A percentile compares a stretch with the other conserved stretches of the same genome.
phyloP scores from a whole-genome alignment of 2,888 invertebrate species.

The Heliconius sara region DNA sequence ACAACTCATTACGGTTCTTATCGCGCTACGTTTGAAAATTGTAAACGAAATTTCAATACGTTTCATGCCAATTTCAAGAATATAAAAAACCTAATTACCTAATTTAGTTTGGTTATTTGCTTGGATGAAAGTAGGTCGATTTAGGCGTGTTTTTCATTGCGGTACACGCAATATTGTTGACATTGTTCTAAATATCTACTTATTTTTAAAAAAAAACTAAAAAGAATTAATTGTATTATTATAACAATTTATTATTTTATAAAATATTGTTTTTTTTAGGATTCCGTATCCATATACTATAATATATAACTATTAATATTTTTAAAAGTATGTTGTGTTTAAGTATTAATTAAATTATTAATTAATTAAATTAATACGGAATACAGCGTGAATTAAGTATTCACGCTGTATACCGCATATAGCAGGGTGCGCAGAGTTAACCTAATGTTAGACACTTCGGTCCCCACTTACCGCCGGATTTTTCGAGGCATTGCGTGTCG shows the following conservation, averaged over 20 bases:
- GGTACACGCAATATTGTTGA: slow-evolving; percentile 27
- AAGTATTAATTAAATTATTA: no score
- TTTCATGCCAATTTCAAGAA: slow-evolving; percentile 15
- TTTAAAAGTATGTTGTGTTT: no score
- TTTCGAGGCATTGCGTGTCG: neutral
- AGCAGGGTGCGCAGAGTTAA: neutral
- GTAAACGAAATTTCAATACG: slow-evolving; percentile 4
- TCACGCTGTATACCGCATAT: neutral
- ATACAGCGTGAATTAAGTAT: no score
- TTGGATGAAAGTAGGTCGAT: slow-evolving; percentile 30
- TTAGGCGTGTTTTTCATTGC: slow-evolving; percentile 10
- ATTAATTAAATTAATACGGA: no score
- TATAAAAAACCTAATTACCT: slow-evolving; percentile 6
- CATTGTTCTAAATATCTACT: slow-evolving; percentile 15
- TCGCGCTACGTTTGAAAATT: slow-evolving; percentile 1
- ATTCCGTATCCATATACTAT: no score
- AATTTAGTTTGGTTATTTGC: slow-evolving; percentile 11
- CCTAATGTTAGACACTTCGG: neutral
- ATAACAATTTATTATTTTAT: no score
- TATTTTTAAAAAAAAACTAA: neutral
- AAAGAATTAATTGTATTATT: no score
- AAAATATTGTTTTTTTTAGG: no score
- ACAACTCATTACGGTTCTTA: neutral
- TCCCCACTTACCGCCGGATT: neutral
- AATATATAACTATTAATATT: neutral